Base-by-base conservation (phyloP, 2,113 vertebrate genomes). In the Neolamprologus modestus region DNA sequence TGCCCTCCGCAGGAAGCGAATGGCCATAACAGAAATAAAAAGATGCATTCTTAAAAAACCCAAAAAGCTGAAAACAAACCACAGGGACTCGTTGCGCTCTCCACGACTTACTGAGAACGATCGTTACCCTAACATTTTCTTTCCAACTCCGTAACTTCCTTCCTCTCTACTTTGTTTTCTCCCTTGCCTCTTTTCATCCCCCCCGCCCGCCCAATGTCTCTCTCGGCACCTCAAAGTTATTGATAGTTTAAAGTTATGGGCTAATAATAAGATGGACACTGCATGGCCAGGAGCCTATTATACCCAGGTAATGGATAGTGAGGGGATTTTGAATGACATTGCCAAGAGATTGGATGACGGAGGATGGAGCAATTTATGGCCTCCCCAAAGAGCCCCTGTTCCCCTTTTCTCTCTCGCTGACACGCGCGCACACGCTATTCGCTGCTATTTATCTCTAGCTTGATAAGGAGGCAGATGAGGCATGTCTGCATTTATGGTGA, bases 221-320 rank as follows among this genome's bases (percentile, higher is more conserved):
- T 82, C 81, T 52, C 35, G 9, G 71, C 88, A 83, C 85, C 94
- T 96, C 89, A 95, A 96, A 96, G 96, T 96, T 96, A 95, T 96
- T 96, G 94, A 96, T 96, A 96, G 95, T 95, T 95, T 94, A 91
- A 96, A 96, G 94, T 97, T 96, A 96, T 96, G 94, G 96, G 88
- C 93, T 95, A 96, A 97, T 96, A 97, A 96, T 97, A 94, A 89
- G 94, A 93, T 92, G 95, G 96, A 95, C 96, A 96, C 94, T 95
- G 96, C 95, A 95, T 94, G 95, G 93, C 91, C 95, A 92, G 94
- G 90, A 96, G 94, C 84, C 96, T 95, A 96, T 97, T 97, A 97
- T 96, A 94, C 89, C 81, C 86, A 84, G 92, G 95, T 97, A 97
- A 97, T 96, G 93, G 95, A 97, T 96, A 93, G 96, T 88, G 92